Evolutionary conservation across 2,888 invertebrate genomes (phyloP), one percentile per base, ranked within the genome.

Genomic region (Macrosoma leucophasiata): DNA sequence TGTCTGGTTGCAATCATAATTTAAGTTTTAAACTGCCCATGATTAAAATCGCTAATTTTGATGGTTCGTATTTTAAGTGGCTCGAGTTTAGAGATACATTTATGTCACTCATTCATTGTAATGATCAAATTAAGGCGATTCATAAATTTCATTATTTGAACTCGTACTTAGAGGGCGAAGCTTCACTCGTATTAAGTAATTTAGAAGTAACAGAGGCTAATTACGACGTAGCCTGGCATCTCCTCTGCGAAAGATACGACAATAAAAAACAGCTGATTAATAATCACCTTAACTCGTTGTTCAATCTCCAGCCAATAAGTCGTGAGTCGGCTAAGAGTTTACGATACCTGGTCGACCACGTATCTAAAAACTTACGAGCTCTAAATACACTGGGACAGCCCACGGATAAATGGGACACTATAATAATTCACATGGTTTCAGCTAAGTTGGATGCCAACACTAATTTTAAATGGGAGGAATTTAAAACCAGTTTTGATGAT

Each of bases 81-180:
- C 11, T 52, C 0, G 45, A 51, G 13, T 54, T 54, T 17, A 15
- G 29, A 1, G 48, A 50, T 3, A 48, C 36, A 2, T 51, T 28
- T 25, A 11, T 4, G 2, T 43, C 41, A 4, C 25, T 52, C n/a
- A 34, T 51, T 14, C 48, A 48, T 14, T 20, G 33, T 4, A 50
- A 55, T 34, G 8, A 29, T 1, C 31, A 17, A 25, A 36, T 28
- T 3, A 27, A 41, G 22, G 11, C 25, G 8, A 41, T 50, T n/a
- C 41, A 50, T 8, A 51, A 52, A 13, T 52, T 48, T 20, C 40
- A 51, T 17, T 55, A 55, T 15, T 13, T 51, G 1, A 38, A 26
- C 14, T 52, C 52, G 0, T 52, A 52, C 13, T 24, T 52, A 2
- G 43, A 41, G 10, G 48, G 51, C 2, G 51, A 51, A 14, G 49